Base-by-base conservation (phyloP, 2,797 vertebrate species). In the Spea hammondii region DNA sequence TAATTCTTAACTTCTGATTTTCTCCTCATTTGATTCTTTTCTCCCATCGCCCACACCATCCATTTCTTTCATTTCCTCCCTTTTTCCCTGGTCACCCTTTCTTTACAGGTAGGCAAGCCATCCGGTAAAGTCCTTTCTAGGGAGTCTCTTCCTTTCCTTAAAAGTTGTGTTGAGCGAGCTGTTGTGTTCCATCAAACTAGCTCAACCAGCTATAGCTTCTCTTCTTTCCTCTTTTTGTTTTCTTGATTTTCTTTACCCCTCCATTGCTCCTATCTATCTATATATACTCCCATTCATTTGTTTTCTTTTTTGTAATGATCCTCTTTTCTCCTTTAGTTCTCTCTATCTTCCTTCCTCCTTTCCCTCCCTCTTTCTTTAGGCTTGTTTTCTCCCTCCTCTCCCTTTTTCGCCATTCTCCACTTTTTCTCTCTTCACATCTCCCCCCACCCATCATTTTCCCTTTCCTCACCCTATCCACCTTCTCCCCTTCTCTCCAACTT, bases 401-500 rank as follows among this genome's bases (percentile, higher is more conserved):
- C n/a, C 8, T 10, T 4, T 5, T 8, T 44, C 8, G 6, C 60
- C 54, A 1, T 9, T 9, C 4, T 57, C 49, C 44, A 17, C 60
- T 64, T 6, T 17, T 44, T 64, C 60, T n/a, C 14, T 6, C n/a
- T 7, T 44, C 6, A n/a, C 32, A 7, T 64, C 60, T 11, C 14
- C 4, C 64, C 47, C 8, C 5, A 12, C 12, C 64, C 17, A 3
- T 46, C 44, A 8, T 10, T 4, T 9, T 47, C 64, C 44, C 45
- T 12, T 5, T n/a, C 32, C 32, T 32, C 32, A 32, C 1, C 32
- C 32, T 3, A 32, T 1, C 1, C 32, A 32, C 32, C 32, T 32
- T 32, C 32, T 32, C 32, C 32, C 32, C 32, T 32, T 32, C 32
- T 32, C 32, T 32, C 32, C 32, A 86, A 71, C 47, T n/a, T 53